Evolutionary conservation across 1,140 invertebrate genomes (phyloP).

Genomic region (Brachionus rotundiformis): DNA sequence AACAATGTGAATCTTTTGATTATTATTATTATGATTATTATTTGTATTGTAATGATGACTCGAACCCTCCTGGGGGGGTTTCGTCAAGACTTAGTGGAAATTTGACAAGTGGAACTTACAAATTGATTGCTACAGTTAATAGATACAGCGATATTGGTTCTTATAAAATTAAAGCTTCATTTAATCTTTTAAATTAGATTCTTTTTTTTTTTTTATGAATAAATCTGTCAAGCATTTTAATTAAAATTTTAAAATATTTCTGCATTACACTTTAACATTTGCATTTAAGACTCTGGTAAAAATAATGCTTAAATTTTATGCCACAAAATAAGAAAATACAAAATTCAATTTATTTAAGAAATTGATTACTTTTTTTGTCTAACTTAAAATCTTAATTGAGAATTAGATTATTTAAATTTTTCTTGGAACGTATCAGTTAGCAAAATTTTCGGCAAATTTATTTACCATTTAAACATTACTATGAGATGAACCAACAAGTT

Average conservation of each 20-base stretch:
- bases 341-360: too few species aligned
- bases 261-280: background rate
- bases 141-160: background rate
- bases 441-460: too few species aligned
- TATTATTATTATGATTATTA: background rate
- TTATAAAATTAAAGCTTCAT: background rate
- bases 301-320: too few species aligned
- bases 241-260: background rate
- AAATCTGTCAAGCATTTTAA: background rate
- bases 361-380: too few species aligned
- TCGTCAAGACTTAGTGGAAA: background rate
- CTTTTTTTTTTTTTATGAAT: background rate
- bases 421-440: too few species aligned
- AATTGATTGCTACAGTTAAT: background rate
- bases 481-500: too few species aligned
- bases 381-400: too few species aligned
- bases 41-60: conserved; percentile 14
- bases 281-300: too few species aligned
- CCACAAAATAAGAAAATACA: too few species aligned
- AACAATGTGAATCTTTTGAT: background rate
- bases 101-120: background rate
- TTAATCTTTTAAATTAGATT: background rate
- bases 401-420: too few species aligned
- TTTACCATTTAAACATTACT: too few species aligned
- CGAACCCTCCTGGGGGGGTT: background rate